A percentile compares a stretch with the other conserved stretches of the same genome.
These are phyloP conservation scores for Tinea pellionella DNA, from an alignment of 2,888 invertebrate species.

Conservation along the genomic window DNA sequence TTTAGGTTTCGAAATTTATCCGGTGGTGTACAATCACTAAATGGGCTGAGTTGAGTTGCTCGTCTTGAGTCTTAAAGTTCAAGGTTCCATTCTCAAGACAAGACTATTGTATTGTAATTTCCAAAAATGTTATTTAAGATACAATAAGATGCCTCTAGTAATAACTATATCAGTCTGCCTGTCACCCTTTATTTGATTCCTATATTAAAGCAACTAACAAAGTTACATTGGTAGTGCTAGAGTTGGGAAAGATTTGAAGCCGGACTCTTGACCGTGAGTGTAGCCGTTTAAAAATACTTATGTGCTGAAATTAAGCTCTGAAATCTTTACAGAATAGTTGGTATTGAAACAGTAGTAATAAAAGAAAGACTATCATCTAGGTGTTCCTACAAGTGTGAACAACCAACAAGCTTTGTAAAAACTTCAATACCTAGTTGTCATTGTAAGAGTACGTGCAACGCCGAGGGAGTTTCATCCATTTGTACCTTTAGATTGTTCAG, in stretches of 20 bases:
- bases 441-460: neutral
- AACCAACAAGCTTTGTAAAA: neutral
- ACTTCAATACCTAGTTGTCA: neutral
- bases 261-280: too few species aligned
- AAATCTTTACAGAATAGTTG: neutral
- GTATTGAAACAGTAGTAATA: neutral
- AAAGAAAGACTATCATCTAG: neutral
- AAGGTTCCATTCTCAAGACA: neutral
- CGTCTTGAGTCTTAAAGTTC: slow-evolving; percentile 1
- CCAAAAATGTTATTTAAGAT: too few species aligned
- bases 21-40: neutral
- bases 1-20: neutral
- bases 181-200: too few species aligned
- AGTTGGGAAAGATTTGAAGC: too few species aligned
- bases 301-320: too few species aligned
- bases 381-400: neutral
- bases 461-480: slow-evolving; percentile 5
- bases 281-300: too few species aligned
- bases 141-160: too few species aligned
- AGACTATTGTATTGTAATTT: neutral
- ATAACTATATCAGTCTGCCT: too few species aligned
- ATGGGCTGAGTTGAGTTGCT: neutral
- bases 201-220: too few species aligned
- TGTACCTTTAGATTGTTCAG: slow-evolving; percentile 1
- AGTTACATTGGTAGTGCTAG: too few species aligned